Evolutionary conservation across 2,888 invertebrate genomes (phyloP).

Genomic region (Ypsolopha scabrella): DNA sequence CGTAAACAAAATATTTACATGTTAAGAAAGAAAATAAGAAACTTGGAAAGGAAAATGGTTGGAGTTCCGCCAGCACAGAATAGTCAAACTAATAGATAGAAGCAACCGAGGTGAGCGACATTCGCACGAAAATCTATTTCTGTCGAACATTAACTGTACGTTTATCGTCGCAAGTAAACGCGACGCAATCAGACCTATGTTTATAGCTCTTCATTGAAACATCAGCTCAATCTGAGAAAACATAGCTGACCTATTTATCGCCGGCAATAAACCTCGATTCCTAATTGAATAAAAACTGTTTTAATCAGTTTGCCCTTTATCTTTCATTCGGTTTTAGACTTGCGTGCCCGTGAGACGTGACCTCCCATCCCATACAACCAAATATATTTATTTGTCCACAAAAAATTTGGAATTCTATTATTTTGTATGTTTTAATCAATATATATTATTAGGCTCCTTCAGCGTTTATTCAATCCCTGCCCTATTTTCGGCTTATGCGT

Average conservation of each 20-base stretch:
- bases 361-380: too few relatives aligned
- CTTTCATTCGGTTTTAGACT: too few relatives aligned
- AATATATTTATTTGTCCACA: too few relatives aligned
- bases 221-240: neutral
- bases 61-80: constrained; percentile 48
- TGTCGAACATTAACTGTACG: constrained; percentile 31
- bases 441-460: too few relatives aligned
- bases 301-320: too few relatives aligned
- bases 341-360: too few relatives aligned
- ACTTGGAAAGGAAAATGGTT: constrained; percentile 38
- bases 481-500: too few relatives aligned
- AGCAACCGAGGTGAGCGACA: constrained; percentile 53
- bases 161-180: neutral
- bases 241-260: neutral
- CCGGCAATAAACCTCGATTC: too few relatives aligned
- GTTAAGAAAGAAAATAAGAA: constrained; percentile 1
- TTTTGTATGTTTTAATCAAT: too few relatives aligned
- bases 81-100: constrained; percentile 28
- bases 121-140: constrained; percentile 49
- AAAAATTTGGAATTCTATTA: too few relatives aligned
- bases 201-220: neutral
- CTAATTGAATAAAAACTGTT: too few relatives aligned
- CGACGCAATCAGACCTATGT: neutral
- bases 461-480: too few relatives aligned
- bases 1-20: neutral